Percentiles rank a stretch among this genome's conserved stretches.
These are phyloP conservation scores for Cydia pomonella DNA, from an alignment of 1,140 invertebrate species.

Conservation along the genomic window DNA sequence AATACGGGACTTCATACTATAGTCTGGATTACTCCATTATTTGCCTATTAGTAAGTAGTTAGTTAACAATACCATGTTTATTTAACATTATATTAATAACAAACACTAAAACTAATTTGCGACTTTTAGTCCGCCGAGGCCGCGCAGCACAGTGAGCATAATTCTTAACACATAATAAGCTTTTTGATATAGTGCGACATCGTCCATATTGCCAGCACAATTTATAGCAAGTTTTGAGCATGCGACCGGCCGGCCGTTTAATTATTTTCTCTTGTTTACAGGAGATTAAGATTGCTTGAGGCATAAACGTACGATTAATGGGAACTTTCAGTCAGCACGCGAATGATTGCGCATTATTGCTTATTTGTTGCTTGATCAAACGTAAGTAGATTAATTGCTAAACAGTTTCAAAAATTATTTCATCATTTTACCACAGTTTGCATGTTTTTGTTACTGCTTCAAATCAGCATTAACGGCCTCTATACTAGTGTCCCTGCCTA, in stretches of 20 bases:
- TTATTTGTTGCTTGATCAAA: constrained; percentile 40
- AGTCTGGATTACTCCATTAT: neutral
- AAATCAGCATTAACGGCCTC: no score
- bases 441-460: no score
- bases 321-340: constrained; percentile 18
- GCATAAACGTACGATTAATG: constrained; percentile 40
- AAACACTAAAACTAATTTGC: neutral
- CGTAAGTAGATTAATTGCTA: neutral
- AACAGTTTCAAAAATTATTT: neutral
- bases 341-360: constrained; percentile 45
- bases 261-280: constrained; percentile 70
- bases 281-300: constrained; percentile 59
- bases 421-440: neutral
- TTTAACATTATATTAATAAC: no score
- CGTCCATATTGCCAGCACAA: constrained; percentile 55
- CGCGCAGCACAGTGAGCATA: constrained; percentile 57
- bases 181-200: constrained; percentile 63
- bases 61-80: no score
- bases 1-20: no score
- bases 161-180: constrained; percentile 63
- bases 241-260: constrained; percentile 53
- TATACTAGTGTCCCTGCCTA: no score
- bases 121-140: constrained; percentile 48
- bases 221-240: constrained; percentile 56
- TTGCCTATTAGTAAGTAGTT: neutral